Base-by-base conservation (phyloP, 2,113 vertebrate species). In the Gnathochromis pfefferi region DNA sequence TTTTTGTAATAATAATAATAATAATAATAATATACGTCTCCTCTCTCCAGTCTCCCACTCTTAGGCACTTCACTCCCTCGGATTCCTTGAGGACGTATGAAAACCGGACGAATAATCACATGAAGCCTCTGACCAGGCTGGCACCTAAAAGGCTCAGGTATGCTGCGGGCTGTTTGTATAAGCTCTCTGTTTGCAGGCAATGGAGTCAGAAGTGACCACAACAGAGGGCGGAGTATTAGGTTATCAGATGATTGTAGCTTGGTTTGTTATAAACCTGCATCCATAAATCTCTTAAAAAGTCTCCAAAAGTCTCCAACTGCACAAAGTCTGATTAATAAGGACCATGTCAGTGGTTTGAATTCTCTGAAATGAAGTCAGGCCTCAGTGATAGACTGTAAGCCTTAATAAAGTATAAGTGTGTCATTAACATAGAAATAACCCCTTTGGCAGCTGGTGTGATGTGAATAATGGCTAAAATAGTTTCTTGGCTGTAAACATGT, bases 121-220 rank as follows among this genome's bases (percentile, higher is more conserved):
- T 91, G 90, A 87, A 96, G 91, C 86, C 97, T 33, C 93, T 97
- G 92, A 97, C 95, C 96, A 97, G 97, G 96, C 94, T 97, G 92
- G 96, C 93, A 87, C 96, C 96, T 92, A 98, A 97, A 93, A 97
- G 97, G 90, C 90, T 97, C 93, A 96, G 97, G 98, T 99, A 93
- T 28, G 21, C 17, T n/a, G 4, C 3, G 3, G 58, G 33, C 7
- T 19, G 13, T 81, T 81, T 23, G 35, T 49, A 11, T 75, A 26
- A 47, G 65, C 38, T 16, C 13, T 28, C 16, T 7, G 40, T 31
- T 49, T 79, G 16, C 38, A 70, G 21, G 38, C 31, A 35, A n/a
- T 45, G 38, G 21, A 73, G 21, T 42, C 40, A 26, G 40, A 73
- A 73, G 65, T 73, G 21, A 73, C 68, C 40, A 17, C 40, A 16